Evolutionary conservation across 2,797 vertebrate species (phyloP).

Genomic region (Botia kubotai): DNA sequence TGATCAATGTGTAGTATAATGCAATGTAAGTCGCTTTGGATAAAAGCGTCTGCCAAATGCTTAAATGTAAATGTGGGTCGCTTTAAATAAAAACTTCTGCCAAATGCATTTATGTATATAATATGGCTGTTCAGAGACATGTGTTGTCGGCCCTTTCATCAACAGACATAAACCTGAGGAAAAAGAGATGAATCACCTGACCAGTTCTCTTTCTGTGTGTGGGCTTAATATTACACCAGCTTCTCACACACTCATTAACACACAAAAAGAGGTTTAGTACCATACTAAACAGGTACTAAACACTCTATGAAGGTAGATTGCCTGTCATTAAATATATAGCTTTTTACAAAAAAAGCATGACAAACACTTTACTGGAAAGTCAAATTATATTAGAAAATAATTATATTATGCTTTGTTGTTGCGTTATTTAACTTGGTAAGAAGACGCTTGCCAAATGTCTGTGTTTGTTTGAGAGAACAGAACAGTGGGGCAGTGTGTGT

Average conservation of each 20-base stretch:
- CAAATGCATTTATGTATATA: background rate
- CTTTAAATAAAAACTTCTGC: background rate
- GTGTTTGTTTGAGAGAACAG: conserved; percentile 28
- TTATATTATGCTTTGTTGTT: background rate
- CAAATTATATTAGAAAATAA: conserved; percentile 1
- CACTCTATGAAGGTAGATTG: background rate
- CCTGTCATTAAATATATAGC: background rate
- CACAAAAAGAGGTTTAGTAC: background rate
- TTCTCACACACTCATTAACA: background rate
- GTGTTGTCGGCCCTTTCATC: background rate
- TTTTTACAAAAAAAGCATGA: background rate
- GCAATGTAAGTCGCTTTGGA: too few species aligned
- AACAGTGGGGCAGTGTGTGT: background rate
- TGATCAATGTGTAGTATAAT: too few species aligned
- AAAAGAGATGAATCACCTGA: conserved; percentile 8
- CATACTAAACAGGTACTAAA: background rate
- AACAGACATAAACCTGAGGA: background rate
- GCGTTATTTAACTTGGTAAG: background rate
- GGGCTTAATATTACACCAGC: background rate
- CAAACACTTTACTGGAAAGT: background rate
- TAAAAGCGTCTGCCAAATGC: too few species aligned
- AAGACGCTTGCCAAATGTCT: background rate
- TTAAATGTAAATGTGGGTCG: too few species aligned
- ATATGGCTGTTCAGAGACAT: background rate
- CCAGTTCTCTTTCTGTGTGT: background rate